Evolutionary conservation across 2,888 invertebrate genomes (phyloP).

Genomic region (Bruchidius siliquastri): DNA sequence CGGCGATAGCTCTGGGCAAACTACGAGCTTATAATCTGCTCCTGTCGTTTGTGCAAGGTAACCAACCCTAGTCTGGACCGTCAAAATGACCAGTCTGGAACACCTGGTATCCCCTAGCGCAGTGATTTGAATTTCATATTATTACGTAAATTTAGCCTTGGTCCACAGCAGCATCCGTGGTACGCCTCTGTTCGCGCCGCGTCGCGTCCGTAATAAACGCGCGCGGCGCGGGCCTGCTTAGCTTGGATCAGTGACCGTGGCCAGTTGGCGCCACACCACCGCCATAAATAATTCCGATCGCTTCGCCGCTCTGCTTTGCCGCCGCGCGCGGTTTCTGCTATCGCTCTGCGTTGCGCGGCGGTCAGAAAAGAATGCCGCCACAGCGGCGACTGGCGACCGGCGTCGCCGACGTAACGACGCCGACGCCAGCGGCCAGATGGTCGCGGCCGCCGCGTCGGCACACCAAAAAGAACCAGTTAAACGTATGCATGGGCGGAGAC

Average conservation of each 20-base stretch:
- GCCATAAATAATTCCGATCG: constrained; percentile 50
- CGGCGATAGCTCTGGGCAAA: no score
- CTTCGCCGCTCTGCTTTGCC: constrained; percentile 30
- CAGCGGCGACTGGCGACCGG: constrained; percentile 2
- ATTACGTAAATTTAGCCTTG: neutral
- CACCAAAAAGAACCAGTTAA: constrained; percentile 15
- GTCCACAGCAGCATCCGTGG: neutral
- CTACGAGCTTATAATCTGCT: no score
- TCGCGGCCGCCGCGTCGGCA: constrained; percentile 25
- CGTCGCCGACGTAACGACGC: constrained; percentile 22
- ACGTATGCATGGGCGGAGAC: constrained; percentile 17
- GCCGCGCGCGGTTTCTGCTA: constrained; percentile 14
- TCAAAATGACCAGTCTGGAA: no score
- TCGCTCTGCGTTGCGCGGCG: constrained; percentile 10
- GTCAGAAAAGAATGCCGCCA: constrained; percentile 9
- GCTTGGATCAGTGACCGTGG: constrained; percentile 48
- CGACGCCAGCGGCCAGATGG: constrained; percentile 47
- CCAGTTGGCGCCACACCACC: constrained; percentile 49
- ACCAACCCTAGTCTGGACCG: no score
- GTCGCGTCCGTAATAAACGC: constrained; percentile 3
- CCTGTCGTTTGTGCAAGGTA: no score
- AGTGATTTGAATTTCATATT: no score
- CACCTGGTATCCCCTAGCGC: no score
- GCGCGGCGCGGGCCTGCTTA: constrained; percentile 22
- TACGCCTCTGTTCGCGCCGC: neutral